Evolutionary conservation across 2,113 vertebrate genomes (phyloP), one percentile per base, ranked within the genome.

Genomic region (Montifringilla adamsi): DNA sequence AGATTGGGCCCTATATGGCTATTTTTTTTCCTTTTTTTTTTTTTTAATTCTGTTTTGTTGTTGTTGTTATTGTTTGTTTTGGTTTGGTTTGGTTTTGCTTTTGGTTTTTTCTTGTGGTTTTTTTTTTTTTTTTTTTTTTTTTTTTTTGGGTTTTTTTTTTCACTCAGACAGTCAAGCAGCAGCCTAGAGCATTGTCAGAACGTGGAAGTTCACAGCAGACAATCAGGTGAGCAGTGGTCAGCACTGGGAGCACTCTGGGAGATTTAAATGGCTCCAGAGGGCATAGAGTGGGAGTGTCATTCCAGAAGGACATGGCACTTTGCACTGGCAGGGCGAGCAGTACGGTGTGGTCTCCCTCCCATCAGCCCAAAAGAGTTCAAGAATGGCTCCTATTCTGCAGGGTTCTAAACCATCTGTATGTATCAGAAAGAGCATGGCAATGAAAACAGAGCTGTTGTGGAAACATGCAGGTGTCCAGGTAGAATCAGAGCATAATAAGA

Each of bases 161-260:
- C 9, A 6, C 22, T 27, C 44, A 44, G 12, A 18, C 35, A 88
- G 10, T 2, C 6, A 22, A 23, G 31, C 11, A 64, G 31, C 50
- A 37, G 26, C 22, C 18, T 15, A 50, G 37, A 58, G 15, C 33
- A 35, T 28, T 13, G 18, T 37, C 50, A 64, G 26, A 37, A 50
- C 31, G 6, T 50, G 20, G 15, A 50, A 58, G 6, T 4, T 81
- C 26, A 31, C 35, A 56, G 31, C 11, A 49, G 43, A 17, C 6
- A 33, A 19, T 27, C 5, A 27, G 31, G 11, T 0, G 0, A 44
- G 37, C 10, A 15, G 15, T 16, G 7, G 17, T 31, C 21, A 56
- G 30, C 1, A 0, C 30, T 0, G 0, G 35, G 35, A 73, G 26
- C 22, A 33, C 5, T 5, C 31, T 1, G 4, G 59, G 18, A 33